These are phyloP conservation scores for Mustela lutreola DNA, from an alignment of 2,113 vertebrate species.

Conservation along the genomic window DNA sequence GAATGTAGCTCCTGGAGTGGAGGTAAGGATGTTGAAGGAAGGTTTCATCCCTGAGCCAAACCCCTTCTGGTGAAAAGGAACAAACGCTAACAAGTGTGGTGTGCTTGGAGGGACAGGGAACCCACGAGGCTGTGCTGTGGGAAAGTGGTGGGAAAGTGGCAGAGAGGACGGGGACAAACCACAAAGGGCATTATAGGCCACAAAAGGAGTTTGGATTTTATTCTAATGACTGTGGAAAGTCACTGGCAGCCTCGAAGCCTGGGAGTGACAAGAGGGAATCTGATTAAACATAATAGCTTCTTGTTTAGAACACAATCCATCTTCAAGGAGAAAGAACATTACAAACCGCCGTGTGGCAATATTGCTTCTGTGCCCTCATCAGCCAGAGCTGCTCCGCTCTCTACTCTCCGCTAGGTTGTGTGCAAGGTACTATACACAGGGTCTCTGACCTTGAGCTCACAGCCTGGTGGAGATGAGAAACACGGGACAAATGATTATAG, in stretches of 20 bases:
- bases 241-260: background rate
- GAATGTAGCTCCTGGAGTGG: background rate
- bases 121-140: background rate
- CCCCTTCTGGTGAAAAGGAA: background rate
- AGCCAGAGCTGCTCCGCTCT: background rate
- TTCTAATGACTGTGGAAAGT: background rate
- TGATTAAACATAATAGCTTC: background rate
- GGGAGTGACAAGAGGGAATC: background rate
- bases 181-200: background rate
- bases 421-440: background rate
- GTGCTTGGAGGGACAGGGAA: background rate
- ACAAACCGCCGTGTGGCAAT: background rate
- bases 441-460: background rate
- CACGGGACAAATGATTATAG: background rate
- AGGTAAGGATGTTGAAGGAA: background rate
- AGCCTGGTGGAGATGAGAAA: conserved; percentile 4
- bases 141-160: background rate
- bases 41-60: background rate
- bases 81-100: background rate
- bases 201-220: background rate
- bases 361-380: background rate
- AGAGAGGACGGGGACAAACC: background rate
- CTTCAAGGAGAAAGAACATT: conserved; percentile 21
- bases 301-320: conserved; percentile 6
- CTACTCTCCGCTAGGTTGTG: background rate